Percentiles rank a stretch among this genome's conserved stretches.
Evolutionary conservation across 2,113 vertebrate species (phyloP).

Genomic region (Salminus brasiliensis): DNA sequence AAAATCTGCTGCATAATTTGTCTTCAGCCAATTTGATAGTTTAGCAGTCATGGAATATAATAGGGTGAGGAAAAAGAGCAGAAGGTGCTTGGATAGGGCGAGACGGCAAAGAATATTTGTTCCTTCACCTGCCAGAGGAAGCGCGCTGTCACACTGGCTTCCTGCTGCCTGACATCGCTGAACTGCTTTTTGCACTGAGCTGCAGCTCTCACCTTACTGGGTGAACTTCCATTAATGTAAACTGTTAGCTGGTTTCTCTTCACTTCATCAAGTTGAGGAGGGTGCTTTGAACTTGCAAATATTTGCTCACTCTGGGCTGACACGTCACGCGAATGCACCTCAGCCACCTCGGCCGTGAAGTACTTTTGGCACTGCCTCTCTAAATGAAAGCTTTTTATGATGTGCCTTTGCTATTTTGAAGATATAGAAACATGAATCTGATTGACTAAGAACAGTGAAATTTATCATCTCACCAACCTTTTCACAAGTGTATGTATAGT

Average conservation of each 20-base stretch:
- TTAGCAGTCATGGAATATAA: not conserved
- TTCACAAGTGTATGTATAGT: not conserved
- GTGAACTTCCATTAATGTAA: not conserved
- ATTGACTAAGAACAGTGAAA: not conserved
- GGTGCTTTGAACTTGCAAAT: not conserved
- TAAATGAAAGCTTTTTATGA: not conserved
- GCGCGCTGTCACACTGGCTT: not conserved
- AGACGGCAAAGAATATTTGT: not conserved
- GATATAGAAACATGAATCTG: not conserved
- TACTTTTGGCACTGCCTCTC: not conserved
- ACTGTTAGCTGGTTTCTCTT: not conserved
- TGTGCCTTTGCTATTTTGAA: not conserved
- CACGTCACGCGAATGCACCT: not conserved
- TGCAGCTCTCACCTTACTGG: not conserved
- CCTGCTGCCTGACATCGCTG: not conserved
- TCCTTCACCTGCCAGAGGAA: not conserved
- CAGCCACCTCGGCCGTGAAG: not conserved
- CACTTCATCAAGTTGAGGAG: not conserved
- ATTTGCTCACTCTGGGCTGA: not conserved
- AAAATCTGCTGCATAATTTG: not conserved
- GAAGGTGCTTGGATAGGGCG: not conserved
- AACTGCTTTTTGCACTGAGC: not conserved
- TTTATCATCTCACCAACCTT: not conserved
- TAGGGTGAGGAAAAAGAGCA: not conserved
- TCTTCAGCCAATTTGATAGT: not conserved